These are phyloP conservation scores for Turritopsis dohrnii DNA, from an alignment of 30 jellyfish, hydroid and myxozoan genomes.

Conservation along the genomic window DNA sequence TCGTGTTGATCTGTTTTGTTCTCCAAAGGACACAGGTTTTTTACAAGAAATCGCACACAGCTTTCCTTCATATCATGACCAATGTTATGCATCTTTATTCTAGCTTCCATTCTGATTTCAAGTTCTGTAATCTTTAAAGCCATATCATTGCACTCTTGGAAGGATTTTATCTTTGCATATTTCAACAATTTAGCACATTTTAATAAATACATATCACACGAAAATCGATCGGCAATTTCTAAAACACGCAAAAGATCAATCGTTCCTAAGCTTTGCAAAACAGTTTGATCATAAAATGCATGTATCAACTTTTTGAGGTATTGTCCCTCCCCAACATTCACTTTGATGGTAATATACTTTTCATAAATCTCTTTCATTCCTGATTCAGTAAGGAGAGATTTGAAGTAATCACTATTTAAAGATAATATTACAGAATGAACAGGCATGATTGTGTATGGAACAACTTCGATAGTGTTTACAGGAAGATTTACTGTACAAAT, in stretches of 20 bases:
- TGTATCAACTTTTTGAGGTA: not conserved
- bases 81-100: not conserved
- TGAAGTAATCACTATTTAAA: constrained; percentile 1
- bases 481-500: too few species aligned
- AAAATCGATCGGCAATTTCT: constrained; percentile 13
- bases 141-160: constrained; percentile 8
- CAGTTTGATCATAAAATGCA: constrained; percentile 17
- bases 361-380: constrained; percentile 10
- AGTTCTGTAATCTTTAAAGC: not conserved
- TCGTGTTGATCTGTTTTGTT: constrained; percentile 6
- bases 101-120: not conserved
- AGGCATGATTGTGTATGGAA: constrained; percentile 1
- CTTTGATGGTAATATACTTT: constrained; percentile 1
- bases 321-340: not conserved
- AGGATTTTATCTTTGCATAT: not conserved
- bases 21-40: constrained; percentile 1
- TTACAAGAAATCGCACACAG: not conserved
- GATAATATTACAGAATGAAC: constrained; percentile 1
- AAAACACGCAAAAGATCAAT: constrained; percentile 14
- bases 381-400: constrained; percentile 6
- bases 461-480: not conserved
- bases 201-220: not conserved
- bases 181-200: not conserved
- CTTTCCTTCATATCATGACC: not conserved
- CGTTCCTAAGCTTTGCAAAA: not conserved